These are phyloP conservation scores for Halisarca cf. caerulea DNA, from an alignment of 37 sponge, comb jelly and placozoan species.

Conservation along the genomic window DNA sequence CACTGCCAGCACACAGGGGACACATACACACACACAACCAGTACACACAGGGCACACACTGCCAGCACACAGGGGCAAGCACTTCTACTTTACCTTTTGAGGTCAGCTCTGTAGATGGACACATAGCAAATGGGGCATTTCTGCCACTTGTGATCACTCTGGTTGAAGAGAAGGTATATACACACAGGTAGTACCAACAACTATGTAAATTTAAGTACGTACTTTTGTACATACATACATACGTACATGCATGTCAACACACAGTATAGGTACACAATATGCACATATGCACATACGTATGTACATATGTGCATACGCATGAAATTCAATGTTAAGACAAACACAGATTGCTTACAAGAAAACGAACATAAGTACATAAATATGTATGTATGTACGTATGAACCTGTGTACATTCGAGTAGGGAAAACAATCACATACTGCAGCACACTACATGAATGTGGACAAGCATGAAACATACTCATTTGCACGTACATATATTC, in stretches of 20 bases:
- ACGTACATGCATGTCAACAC: not conserved
- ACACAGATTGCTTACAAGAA: too few relatives aligned
- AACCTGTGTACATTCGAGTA: too few relatives aligned
- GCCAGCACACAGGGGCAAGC: not conserved
- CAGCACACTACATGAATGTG: too few relatives aligned
- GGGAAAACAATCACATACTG: too few relatives aligned
- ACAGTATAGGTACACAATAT: too few relatives aligned
- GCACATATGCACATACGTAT: too few relatives aligned
- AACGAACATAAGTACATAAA: too few relatives aligned
- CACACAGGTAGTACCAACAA: not conserved
- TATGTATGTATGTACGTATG: too few relatives aligned
- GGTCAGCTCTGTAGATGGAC: conserved; percentile 57
- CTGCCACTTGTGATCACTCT: conserved; percentile 75
- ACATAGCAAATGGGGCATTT: conserved; percentile 88
- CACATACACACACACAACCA: not conserved
- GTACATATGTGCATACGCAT: too few relatives aligned
- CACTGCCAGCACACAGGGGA: not conserved
- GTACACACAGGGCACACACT: not conserved
- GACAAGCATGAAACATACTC: too few relatives aligned
- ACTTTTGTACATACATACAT: not conserved
- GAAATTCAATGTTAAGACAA: too few relatives aligned
- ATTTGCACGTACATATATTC: too few relatives aligned
- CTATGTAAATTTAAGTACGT: not conserved
- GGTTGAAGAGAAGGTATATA: not conserved
- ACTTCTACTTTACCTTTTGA: conserved; percentile 87